phyloP scores from a whole-genome alignment of 2,113 vertebrate genomes.

The Pristiophorus japonicus region DNA sequence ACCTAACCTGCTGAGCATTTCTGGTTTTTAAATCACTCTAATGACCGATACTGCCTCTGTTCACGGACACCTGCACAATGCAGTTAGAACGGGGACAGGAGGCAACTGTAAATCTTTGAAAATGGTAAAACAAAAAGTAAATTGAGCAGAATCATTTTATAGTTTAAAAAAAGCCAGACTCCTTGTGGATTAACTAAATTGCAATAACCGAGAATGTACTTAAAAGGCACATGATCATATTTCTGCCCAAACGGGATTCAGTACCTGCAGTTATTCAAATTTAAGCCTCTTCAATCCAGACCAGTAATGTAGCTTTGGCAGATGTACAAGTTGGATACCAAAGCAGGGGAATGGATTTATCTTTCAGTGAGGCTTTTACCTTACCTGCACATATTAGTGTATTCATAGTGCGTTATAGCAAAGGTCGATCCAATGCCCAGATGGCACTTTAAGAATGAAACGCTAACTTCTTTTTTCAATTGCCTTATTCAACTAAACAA shows the following conservation, averaged over 20 bases:
- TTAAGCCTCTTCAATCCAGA: background rate
- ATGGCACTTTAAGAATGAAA: too few relatives aligned
- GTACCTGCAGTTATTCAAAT: background rate
- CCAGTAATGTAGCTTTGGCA: background rate
- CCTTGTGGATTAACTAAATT: background rate
- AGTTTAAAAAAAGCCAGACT: background rate
- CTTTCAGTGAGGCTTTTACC: background rate
- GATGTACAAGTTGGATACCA: background rate
- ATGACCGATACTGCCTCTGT: too few relatives aligned
- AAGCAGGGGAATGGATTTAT: background rate
- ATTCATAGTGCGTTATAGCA: background rate
- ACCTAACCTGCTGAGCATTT: too few relatives aligned
- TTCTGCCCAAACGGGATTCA: background rate
- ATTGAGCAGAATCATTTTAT: background rate
- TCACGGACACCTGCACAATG: background rate
- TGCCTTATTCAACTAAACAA: background rate
- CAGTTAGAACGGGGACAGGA: background rate
- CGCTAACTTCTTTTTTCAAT: background rate
- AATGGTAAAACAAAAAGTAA: background rate
- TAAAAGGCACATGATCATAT: background rate
- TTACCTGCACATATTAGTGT: background rate
- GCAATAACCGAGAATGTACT: background rate
- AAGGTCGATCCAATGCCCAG: background rate
- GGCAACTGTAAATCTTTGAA: background rate
- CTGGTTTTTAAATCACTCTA: too few relatives aligned